These are phyloP conservation scores for Forpus xanthops DNA, from an alignment of 2,797 vertebrate species.

Conservation along the genomic window DNA sequence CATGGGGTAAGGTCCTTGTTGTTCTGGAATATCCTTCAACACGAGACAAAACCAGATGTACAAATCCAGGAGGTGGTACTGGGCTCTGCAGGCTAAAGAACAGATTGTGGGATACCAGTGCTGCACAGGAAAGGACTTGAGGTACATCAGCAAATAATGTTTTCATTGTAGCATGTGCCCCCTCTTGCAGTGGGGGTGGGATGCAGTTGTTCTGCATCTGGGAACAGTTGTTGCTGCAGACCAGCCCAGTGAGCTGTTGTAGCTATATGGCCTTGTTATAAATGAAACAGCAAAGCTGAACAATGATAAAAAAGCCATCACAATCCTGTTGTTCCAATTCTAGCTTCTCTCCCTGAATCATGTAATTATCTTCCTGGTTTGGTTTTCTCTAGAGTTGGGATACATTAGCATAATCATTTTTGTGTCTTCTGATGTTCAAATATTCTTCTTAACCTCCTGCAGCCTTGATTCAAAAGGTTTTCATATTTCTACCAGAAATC, in stretches of 20 bases:
- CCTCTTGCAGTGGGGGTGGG: no score
- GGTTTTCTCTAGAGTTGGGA: not conserved
- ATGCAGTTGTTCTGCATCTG: not conserved
- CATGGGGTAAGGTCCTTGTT: not conserved
- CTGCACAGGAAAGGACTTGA: not conserved
- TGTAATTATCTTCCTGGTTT: not conserved
- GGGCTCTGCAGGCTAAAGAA: not conserved
- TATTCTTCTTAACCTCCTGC: slow-evolving; percentile 10
- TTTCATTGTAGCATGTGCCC: not conserved
- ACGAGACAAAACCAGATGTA: not conserved
- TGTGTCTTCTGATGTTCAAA: not conserved
- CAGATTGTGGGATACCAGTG: not conserved
- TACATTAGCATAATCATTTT: slow-evolving; percentile 1
- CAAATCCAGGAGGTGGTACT: not conserved
- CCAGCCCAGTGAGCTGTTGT: not conserved
- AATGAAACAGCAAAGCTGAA: not conserved
- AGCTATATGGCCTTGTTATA: not conserved
- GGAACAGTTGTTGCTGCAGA: not conserved
- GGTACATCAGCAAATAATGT: not conserved
- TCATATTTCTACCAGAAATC: slow-evolving; percentile 15
- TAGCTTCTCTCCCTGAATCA: not conserved
- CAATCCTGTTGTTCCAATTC: not conserved
- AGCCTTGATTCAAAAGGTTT: slow-evolving; percentile 17
- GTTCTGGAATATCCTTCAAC: not conserved
- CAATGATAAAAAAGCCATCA: not conserved